Conservation (phyloP, 2,797 vertebrate genomes). For the Brotogeris chrysoptera region DNA sequence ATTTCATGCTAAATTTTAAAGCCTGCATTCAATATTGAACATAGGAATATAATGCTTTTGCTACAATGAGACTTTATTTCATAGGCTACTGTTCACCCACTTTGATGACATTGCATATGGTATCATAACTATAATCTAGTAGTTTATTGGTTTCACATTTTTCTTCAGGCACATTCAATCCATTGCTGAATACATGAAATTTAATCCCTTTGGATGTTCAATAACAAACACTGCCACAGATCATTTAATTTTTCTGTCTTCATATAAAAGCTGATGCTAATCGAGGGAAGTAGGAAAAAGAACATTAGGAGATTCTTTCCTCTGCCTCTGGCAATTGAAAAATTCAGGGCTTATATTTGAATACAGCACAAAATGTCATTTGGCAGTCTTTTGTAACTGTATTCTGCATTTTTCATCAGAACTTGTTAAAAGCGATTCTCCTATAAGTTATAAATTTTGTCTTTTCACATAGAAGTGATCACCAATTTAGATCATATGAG, state of each 20-base stretch:
- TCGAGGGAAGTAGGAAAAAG: not conserved
- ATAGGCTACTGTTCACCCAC: not conserved
- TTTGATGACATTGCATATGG: slow-evolving; percentile 14
- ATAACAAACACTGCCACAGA: slow-evolving; percentile 13
- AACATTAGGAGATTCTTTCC: not conserved
- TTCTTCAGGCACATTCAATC: slow-evolving; percentile 9
- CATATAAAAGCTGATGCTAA: not conserved
- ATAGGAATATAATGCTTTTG: not conserved
- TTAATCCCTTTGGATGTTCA: slow-evolving; percentile 17
- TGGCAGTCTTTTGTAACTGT: not conserved
- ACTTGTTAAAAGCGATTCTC: not conserved
- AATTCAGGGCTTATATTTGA: not conserved
- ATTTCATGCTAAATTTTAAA: not conserved
- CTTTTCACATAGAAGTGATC: not conserved
- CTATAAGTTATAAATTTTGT: not conserved
- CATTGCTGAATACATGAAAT: slow-evolving; percentile 33
- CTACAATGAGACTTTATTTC: not conserved
- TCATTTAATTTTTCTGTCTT: slow-evolving; percentile 44
- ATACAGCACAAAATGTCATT: not conserved
- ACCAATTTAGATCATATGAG: not conserved
- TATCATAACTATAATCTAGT: not conserved
- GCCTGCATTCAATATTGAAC: not conserved
- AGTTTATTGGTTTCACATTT: slow-evolving; percentile 21
- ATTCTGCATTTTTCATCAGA: not conserved
- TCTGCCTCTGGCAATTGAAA: not conserved